A percentile compares a stretch with the other conserved stretches of the same genome.
phyloP scores from a whole-genome alignment of 2,888 invertebrate genomes.

The Liopterus haemorrhoidalis region DNA sequence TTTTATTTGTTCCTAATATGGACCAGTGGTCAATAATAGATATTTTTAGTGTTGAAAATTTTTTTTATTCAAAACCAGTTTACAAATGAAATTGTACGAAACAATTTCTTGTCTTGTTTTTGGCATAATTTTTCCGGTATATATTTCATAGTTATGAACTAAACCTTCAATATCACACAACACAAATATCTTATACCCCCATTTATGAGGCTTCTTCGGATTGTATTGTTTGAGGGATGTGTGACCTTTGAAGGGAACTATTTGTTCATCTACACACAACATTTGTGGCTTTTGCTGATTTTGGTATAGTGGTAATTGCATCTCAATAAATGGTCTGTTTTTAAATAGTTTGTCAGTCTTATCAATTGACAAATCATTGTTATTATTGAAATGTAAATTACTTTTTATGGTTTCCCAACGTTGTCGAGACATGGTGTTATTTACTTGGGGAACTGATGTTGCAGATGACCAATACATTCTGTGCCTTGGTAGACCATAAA shows the following conservation, averaged over 20 bases:
- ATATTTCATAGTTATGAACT: too few species aligned
- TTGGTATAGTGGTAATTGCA: not conserved
- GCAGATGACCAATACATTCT: constrained; percentile 11
- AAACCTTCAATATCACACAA: too few species aligned
- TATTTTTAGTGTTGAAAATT: too few species aligned
- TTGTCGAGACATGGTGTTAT: constrained; percentile 8
- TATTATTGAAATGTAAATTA: constrained; percentile 18
- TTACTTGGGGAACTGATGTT: constrained; percentile 9
- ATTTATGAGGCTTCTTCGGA: constrained; percentile 32
- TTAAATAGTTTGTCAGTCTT: constrained; percentile 8
- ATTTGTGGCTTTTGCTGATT: constrained; percentile 1
- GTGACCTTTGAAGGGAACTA: constrained; percentile 35
- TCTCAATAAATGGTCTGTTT: constrained; percentile 2
- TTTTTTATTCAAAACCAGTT: too few species aligned
- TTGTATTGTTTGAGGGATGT: constrained; percentile 32
- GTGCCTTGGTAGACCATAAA: constrained; percentile 11
- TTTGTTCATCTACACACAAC: too few species aligned
- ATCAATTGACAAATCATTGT: not conserved
- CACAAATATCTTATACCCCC: too few species aligned
- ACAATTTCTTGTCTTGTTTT: too few species aligned
- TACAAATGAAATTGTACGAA: too few species aligned
- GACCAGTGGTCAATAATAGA: too few species aligned
- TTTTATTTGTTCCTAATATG: too few species aligned
- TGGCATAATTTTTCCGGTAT: constrained; percentile 28
- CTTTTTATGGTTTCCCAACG: constrained; percentile 13